Evolutionary conservation across 2,113 vertebrate species (phyloP).

Genomic region (Sisor rabdophorus): DNA sequence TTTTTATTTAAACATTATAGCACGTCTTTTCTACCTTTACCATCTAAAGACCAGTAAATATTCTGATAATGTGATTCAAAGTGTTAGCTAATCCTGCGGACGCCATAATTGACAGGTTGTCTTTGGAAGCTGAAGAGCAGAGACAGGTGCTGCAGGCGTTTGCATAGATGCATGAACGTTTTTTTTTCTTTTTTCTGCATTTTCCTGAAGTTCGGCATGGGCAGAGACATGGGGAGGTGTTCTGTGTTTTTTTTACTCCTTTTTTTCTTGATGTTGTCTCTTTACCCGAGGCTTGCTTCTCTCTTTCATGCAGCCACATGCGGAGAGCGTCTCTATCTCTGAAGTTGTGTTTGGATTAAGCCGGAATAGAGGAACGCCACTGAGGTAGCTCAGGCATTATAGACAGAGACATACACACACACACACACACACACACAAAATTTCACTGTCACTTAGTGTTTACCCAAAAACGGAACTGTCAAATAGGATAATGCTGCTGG

Average conservation of each 20-base stretch:
- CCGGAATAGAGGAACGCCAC: constrained; percentile 54
- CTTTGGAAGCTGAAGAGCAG: constrained; percentile 36
- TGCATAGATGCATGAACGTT: constrained; percentile 34
- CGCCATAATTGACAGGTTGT: constrained; percentile 31
- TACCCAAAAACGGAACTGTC: constrained; percentile 33
- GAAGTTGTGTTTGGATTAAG: constrained; percentile 65
- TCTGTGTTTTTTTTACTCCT: constrained; percentile 6
- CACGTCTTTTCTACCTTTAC: constrained; percentile 1
- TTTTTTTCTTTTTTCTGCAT: constrained; percentile 21
- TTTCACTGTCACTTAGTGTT: constrained; percentile 37
- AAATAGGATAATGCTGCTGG: constrained; percentile 38
- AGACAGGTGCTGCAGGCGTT: constrained; percentile 32
- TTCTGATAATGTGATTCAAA: constrained; percentile 26
- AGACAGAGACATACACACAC: constrained; percentile 4
- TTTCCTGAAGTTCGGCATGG: constrained; percentile 37
- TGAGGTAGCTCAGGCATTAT: constrained; percentile 13
- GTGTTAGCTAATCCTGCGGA: constrained; percentile 28
- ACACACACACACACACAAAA: constrained; percentile 10
- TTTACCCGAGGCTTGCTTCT: constrained; percentile 55
- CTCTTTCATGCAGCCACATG: constrained; percentile 60
- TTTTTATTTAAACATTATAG: constrained; percentile 17
- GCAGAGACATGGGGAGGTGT: constrained; percentile 43
- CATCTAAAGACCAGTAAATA: constrained; percentile 1
- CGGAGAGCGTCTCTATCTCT: constrained; percentile 56
- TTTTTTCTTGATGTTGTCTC: constrained; percentile 56